These are phyloP conservation scores for Pandion haliaetus DNA, from an alignment of 2,113 vertebrate genomes.

Conservation along the genomic window DNA sequence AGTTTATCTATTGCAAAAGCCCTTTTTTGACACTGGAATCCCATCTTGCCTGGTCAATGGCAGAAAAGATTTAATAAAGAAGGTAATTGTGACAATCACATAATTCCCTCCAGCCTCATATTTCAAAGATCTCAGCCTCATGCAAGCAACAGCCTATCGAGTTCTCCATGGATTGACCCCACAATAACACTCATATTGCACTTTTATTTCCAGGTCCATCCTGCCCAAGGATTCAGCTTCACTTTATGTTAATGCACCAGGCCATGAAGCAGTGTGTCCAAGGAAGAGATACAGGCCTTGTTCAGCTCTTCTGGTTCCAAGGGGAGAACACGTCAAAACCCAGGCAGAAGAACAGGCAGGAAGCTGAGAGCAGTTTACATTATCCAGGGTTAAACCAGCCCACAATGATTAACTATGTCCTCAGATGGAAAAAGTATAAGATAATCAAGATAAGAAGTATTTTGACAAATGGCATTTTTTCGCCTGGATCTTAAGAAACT, in stretches of 20 bases:
- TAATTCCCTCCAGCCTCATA: neutral
- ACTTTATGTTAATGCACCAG: neutral
- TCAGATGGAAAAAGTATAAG: neutral
- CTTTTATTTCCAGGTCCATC: neutral
- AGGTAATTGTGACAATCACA: neutral
- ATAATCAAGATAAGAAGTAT: neutral
- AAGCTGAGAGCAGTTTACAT: neutral
- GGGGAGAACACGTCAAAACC: neutral
- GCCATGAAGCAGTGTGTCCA: neutral
- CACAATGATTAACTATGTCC: neutral
- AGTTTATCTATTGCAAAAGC: neutral
- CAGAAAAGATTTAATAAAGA: neutral
- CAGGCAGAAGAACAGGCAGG: neutral
- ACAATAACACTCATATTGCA: neutral
- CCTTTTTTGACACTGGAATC: neutral
- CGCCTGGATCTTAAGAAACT: neutral
- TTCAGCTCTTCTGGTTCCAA: neutral
- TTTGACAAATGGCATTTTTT: neutral
- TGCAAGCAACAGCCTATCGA: neutral
- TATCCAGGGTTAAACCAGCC: neutral
- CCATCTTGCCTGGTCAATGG: neutral
- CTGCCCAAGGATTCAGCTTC: neutral
- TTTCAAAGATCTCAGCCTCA: neutral
- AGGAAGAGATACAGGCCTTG: neutral
- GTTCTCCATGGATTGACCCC: neutral